Evolutionary conservation across 37 sponge, comb jelly and placozoan genomes (phyloP), one percentile per base, ranked within the genome.

Genomic region (Dysidea cf. avara): DNA sequence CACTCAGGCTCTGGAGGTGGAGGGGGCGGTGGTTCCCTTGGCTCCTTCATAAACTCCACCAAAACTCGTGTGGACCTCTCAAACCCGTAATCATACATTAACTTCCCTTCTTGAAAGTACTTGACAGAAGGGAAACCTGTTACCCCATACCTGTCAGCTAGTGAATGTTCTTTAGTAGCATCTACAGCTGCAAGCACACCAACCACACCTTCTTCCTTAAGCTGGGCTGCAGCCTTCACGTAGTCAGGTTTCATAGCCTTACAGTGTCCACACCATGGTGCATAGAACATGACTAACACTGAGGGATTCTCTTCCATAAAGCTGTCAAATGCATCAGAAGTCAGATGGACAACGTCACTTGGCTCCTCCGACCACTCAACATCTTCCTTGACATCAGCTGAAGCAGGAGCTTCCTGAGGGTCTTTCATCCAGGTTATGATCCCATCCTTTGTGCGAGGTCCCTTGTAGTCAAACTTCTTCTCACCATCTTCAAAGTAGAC

Each of bases 231-330:
- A 0, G 96, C 93, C 24, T 71, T 78, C 18, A 34, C 50, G 79
- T 79, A 96, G 48, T 88, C 80, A 7, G 96, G 96, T 40, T 96
- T 96, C 86, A 91, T 91, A 17, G 84, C 82, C 71, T 96, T 96
- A 55, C 96, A 96, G 76, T 96, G 93, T 5, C 93, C 92, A 79
- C 96, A 96, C 92, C 92, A 96, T 37, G 92, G 92, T 14, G 96
- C 92, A 61, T 92, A 96, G 54, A 96, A 88, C 96, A 92, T 96
- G 38, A 96, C 93, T 76, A 96, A 75, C 1, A 89, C 86, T n/a
- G 94, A 92, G 5, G 84, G 79, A 63, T 85, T 74, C 50, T 76
- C 71, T 5, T 80, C 63, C 0, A 96, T 35, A 61, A 82, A 79
- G 30, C 39, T 14, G 22, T 89, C 79, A 63, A 96, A 96, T 9